Evolutionary conservation across 92 coral and sea anemone species (phyloP).

Genomic region (Porites cylindrica): DNA sequence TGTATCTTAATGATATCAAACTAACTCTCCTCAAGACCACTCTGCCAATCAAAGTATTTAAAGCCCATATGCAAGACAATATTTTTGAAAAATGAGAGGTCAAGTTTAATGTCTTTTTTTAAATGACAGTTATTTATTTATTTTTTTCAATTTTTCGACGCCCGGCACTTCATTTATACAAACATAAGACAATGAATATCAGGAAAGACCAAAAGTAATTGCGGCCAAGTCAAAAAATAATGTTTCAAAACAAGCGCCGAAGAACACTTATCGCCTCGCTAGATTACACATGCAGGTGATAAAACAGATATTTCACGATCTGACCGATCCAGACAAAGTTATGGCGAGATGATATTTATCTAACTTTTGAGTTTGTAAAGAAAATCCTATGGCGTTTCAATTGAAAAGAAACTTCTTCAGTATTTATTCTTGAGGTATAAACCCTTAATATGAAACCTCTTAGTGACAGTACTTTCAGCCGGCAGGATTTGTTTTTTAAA

Average conservation of each 20-base stretch:
- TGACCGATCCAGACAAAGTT: too few relatives aligned
- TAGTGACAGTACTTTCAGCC: too few relatives aligned
- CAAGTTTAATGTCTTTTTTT: background rate
- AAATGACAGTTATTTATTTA: background rate
- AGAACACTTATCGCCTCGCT: background rate
- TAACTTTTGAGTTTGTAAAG: too few relatives aligned
- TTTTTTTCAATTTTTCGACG: background rate
- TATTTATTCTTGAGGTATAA: too few relatives aligned
- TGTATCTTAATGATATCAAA: background rate
- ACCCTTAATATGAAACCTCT: too few relatives aligned
- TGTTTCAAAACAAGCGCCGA: background rate
- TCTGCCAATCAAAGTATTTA: background rate
- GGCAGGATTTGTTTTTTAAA: too few relatives aligned
- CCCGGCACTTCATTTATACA: background rate
- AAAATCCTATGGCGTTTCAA: too few relatives aligned
- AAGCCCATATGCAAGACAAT: background rate
- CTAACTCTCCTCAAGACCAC: slow-evolving; percentile 11
- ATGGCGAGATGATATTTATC: too few relatives aligned
- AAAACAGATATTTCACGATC: slow-evolving; percentile 5
- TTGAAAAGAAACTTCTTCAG: too few relatives aligned
- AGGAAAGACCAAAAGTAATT: slow-evolving; percentile 21
- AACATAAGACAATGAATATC: background rate
- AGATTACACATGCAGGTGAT: slow-evolving; percentile 9
- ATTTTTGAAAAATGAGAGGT: too few relatives aligned
- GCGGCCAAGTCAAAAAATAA: background rate